Evolutionary conservation across 2,888 invertebrate genomes (phyloP).

Genomic region (Hipparchia semele): DNA sequence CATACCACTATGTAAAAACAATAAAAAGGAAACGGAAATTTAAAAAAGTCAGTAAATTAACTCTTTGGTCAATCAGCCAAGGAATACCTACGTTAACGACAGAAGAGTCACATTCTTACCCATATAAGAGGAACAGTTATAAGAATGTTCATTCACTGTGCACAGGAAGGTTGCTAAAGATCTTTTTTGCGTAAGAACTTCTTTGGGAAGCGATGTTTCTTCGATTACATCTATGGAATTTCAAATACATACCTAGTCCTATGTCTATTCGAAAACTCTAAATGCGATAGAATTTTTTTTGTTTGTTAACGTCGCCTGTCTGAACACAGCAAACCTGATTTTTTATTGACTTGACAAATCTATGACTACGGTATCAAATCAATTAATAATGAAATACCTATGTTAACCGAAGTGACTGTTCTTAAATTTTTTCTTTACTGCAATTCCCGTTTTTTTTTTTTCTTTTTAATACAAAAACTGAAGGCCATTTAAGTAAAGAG

Average conservation of each 20-base stretch:
- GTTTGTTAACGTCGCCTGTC: no score
- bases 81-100: conserved; percentile 24
- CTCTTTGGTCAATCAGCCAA: conserved; percentile 22
- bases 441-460: background rate
- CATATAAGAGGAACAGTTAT: conserved; percentile 37
- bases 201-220: background rate
- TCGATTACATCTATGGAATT: conserved; percentile 1
- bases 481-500: background rate
- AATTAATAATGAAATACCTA: background rate
- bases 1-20: conserved; percentile 4
- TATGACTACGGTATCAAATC: background rate
- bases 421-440: background rate
- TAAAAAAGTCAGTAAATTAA: conserved; percentile 14
- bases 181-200: conserved; percentile 15
- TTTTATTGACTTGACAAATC: conserved; percentile 7
- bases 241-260: background rate
- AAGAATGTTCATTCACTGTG: conserved; percentile 38
- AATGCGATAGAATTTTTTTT: background rate
- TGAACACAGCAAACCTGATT: background rate
- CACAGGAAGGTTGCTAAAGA: conserved; percentile 6
- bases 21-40: conserved; percentile 19
- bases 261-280: background rate
- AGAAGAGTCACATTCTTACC: conserved; percentile 32
- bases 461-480: background rate
- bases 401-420: background rate